Base-by-base conservation (phyloP, 2,888 invertebrate genomes). In the Microdon myrmicae region DNA sequence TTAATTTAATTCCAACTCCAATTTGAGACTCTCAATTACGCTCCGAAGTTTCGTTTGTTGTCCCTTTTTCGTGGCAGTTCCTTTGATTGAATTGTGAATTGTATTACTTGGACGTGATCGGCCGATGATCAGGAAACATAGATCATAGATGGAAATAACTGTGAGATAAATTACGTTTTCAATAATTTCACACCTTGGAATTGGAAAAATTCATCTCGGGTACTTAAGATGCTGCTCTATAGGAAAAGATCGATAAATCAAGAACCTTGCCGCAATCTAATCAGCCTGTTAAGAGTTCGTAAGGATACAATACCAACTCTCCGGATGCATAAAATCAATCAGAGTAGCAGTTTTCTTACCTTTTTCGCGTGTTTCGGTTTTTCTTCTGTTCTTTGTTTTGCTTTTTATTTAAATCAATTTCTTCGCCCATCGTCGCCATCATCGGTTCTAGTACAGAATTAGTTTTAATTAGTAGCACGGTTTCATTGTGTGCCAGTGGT, bases 381-480 rank as follows among this genome's bases (percentile, higher is more conserved):
- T 9, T 19, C 5, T 9, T 13, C 7, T 19, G 13, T n/a, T 26
- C 10, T 9, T 19, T 8, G n/a, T 25, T 19, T 10, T 17, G n/a
- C 9, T 35, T 28, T 47, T n/a, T n/a, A n/a, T n/a, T n/a, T n/a
- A n/a, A n/a, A n/a, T n/a, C n/a, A n/a, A n/a, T n/a, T n/a, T 31
- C 3, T 32, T 14, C 45, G 29, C 26, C 38, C 28, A 37, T 7
- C 32, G 9, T 23, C 22, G n/a, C n/a, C n/a, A n/a, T n/a, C n/a
- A n/a, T n/a, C 39, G 28, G 17, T 41, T 10, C 28, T 28, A 37
- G 26, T 45, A 23, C 14, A 37, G 51, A 58, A 58, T 58, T 64
- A 64, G 53, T 64, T 64, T 64, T 64, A 64, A 64, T 64, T 64
- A 64, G 51, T 58, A 26, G 58, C 58, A 29, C 38, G 53, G 43